A percentile compares a stretch with the other conserved stretches of the same genome.
Evolutionary conservation across 92 coral and sea anemone species (phyloP).

Genomic region (Chrysogorgia sp.): DNA sequence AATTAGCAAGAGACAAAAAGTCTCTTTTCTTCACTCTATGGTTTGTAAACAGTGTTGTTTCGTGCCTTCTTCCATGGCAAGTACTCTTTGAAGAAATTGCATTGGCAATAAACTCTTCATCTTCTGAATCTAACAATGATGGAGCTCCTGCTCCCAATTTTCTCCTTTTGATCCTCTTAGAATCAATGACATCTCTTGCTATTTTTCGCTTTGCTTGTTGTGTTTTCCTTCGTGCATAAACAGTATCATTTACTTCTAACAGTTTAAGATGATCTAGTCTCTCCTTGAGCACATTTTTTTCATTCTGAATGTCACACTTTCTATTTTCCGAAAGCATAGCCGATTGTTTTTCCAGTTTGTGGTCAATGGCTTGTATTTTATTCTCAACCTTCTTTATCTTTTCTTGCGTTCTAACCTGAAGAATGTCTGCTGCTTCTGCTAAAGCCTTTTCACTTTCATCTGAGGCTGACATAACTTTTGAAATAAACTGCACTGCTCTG

Average conservation of each 20-base stretch:
- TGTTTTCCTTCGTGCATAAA: constrained; percentile 51
- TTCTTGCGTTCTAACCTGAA: constrained; percentile 58
- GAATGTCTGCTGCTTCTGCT: constrained; percentile 64
- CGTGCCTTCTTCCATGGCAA: constrained; percentile 62
- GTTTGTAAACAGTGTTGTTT: constrained; percentile 60
- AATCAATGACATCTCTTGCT: constrained; percentile 35
- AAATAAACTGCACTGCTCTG: constrained; percentile 59
- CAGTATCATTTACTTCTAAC: constrained; percentile 59
- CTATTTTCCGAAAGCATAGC: constrained; percentile 59
- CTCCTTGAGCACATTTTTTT: constrained; percentile 57
- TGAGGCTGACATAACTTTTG: constrained; percentile 60
- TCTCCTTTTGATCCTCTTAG: constrained; percentile 52
- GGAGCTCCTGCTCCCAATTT: constrained; percentile 66
- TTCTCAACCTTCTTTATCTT: constrained; percentile 53
- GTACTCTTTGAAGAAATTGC: constrained; percentile 66
- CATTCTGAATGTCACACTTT: constrained; percentile 57
- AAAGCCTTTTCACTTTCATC: constrained; percentile 68
- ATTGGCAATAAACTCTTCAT: constrained; percentile 64
- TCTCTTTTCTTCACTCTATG: constrained; percentile 66
- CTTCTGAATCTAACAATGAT: constrained; percentile 60
- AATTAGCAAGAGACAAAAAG: constrained; percentile 61
- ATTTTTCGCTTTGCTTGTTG: constrained; percentile 64
- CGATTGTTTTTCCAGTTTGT: constrained; percentile 53
- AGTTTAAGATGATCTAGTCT: constrained; percentile 43
- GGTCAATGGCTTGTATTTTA: constrained; percentile 56